phyloP scores from a whole-genome alignment of 2,797 vertebrate genomes.

The Danio tinwini region DNA sequence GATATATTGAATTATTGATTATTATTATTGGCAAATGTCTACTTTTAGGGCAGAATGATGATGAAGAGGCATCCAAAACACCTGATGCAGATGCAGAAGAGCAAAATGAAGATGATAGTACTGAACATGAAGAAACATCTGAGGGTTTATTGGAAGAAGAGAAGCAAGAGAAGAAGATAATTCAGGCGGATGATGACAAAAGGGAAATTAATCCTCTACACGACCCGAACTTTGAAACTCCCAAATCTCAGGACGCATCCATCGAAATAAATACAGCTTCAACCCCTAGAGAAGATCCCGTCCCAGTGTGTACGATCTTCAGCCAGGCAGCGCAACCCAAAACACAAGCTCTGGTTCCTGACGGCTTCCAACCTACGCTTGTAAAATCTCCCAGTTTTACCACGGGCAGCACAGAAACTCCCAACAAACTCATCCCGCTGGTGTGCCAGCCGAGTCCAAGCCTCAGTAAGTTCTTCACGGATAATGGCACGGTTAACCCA shows the following conservation, averaged over 20 bases:
- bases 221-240: slow-evolving; percentile 47
- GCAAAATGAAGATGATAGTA: slow-evolving; percentile 61
- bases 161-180: slow-evolving; percentile 57
- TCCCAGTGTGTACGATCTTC: slow-evolving; percentile 96
- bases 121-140: slow-evolving; percentile 69
- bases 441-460: slow-evolving; percentile 96
- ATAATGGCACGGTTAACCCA: slow-evolving; percentile 81
- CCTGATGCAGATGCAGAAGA: slow-evolving; percentile 56
- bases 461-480: slow-evolving; percentile 95
- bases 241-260: slow-evolving; percentile 51
- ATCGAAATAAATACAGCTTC: slow-evolving; percentile 44
- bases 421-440: slow-evolving; percentile 79
- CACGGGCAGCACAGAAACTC: slow-evolving; percentile 76
- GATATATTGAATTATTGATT: too few species aligned
- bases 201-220: slow-evolving; percentile 12
- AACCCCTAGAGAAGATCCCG: slow-evolving; percentile 71
- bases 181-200: slow-evolving; percentile 38
- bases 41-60: not conserved
- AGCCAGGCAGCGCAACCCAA: slow-evolving; percentile 80
- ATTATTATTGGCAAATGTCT: too few species aligned
- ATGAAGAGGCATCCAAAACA: slow-evolving; percentile 47
- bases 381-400: slow-evolving; percentile 96
- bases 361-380: slow-evolving; percentile 94
- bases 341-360: slow-evolving; percentile 80
- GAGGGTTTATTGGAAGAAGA: slow-evolving; percentile 63